Percentiles rank a stretch among this genome's conserved stretches.
These are phyloP conservation scores for Drosophila macrospina DNA, from an alignment of 2,888 invertebrate species.

Conservation along the genomic window DNA sequence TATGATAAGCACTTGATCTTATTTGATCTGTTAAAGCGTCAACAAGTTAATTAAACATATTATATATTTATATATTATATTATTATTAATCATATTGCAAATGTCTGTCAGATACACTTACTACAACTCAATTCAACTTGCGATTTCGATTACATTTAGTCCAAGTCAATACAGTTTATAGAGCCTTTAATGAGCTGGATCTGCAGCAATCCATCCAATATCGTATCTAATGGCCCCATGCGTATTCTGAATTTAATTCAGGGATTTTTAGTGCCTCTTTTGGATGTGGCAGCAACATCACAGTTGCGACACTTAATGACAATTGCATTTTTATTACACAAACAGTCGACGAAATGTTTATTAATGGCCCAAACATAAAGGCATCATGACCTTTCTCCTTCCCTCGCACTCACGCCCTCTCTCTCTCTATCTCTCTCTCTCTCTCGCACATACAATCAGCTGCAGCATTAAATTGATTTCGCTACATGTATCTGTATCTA, in stretches of 20 bases:
- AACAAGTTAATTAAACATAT: too few species aligned
- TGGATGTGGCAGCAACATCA: slow-evolving; percentile 24
- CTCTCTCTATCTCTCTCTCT: background rate
- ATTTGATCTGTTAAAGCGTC: too few species aligned
- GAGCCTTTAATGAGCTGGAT: slow-evolving; percentile 12
- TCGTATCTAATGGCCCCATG: background rate
- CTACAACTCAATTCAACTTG: background rate
- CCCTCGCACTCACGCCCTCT: background rate
- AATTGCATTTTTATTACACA: slow-evolving; percentile 83
- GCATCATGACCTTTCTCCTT: slow-evolving; percentile 55
- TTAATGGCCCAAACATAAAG: slow-evolving; percentile 76
- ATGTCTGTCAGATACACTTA: too few species aligned
- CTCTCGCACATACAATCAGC: slow-evolving; percentile 39
- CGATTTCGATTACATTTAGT: too few species aligned
- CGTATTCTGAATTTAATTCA: slow-evolving; percentile 12
- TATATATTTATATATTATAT: too few species aligned
- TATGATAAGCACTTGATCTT: too few species aligned
- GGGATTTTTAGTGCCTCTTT: slow-evolving; percentile 13
- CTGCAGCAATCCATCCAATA: slow-evolving; percentile 9
- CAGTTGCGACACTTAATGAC: slow-evolving; percentile 77
- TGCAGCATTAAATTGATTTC: slow-evolving; percentile 69
- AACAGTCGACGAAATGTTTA: slow-evolving; percentile 79
- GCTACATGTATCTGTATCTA: slow-evolving; percentile 45
- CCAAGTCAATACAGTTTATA: background rate
- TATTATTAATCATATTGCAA: too few species aligned